phyloP scores from a whole-genome alignment of 2,113 vertebrate genomes.

The Marcusenius ussheri region DNA sequence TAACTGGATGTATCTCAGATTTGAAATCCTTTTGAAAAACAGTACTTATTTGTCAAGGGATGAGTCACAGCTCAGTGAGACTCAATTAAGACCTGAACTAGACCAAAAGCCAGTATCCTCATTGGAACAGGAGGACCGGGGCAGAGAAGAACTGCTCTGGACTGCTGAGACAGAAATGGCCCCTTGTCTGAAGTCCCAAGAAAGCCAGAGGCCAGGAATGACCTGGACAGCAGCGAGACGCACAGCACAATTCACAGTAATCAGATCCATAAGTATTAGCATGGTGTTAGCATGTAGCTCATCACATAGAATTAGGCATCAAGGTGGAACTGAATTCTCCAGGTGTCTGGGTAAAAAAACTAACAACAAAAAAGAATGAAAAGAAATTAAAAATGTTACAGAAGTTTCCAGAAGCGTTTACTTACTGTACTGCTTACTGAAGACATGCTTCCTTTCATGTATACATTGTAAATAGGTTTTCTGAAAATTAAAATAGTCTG shows the following conservation, averaged over 20 bases:
- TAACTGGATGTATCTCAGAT: background rate
- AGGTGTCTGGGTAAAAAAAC: background rate
- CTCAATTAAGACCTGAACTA: background rate
- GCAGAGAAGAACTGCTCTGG: background rate
- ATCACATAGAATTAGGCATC: background rate
- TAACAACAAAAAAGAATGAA: background rate
- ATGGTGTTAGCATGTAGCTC: background rate
- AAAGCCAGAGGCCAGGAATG: background rate
- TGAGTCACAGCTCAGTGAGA: background rate
- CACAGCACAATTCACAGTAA: conserved; percentile 10
- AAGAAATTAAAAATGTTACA: background rate
- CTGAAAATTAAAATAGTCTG: background rate
- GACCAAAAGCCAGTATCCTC: background rate
- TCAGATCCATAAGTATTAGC: background rate
- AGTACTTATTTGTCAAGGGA: background rate
- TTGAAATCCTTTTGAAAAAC: background rate
- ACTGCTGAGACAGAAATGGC: background rate
- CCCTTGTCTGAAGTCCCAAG: conserved; percentile 10
- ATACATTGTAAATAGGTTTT: background rate
- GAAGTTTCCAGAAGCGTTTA: background rate
- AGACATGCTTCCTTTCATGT: background rate
- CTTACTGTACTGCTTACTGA: background rate
- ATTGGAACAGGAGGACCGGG: background rate
- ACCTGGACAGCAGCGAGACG: background rate
- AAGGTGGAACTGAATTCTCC: background rate